A percentile compares a stretch with the other conserved stretches of the same genome.
phyloP scores from a whole-genome alignment of 1,140 invertebrate species.

The Zaprionus ghesquierei region DNA sequence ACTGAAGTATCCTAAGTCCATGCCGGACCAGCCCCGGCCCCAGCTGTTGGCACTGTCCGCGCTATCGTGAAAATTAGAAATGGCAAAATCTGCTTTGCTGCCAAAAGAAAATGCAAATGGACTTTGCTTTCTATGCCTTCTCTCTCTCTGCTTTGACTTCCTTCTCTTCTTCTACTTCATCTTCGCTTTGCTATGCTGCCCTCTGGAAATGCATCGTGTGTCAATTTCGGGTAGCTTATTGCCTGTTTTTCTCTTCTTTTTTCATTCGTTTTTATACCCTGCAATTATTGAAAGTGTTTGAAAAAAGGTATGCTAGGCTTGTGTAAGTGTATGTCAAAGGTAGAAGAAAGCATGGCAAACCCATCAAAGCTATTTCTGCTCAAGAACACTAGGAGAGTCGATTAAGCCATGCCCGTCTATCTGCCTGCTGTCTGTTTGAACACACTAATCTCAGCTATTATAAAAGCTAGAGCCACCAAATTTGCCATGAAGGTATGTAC shows the following conservation, averaged over 20 bases:
- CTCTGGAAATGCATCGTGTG: neutral
- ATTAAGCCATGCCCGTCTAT: no score
- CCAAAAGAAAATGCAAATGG: conserved; percentile 11
- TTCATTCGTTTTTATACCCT: neutral
- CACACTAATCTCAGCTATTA: no score
- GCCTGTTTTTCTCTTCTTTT: conserved; percentile 19
- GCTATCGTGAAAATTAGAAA: neutral
- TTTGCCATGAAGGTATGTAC: no score
- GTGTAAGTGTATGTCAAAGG: no score
- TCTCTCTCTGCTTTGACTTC: neutral
- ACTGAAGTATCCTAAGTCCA: neutral
- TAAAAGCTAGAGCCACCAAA: no score
- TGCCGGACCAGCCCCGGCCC: neutral
- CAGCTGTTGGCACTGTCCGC: neutral
- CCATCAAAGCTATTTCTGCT: no score
- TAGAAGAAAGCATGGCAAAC: no score
- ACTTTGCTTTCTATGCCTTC: conserved; percentile 5
- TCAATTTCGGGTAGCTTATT: conserved; percentile 16
- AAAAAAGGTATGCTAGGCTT: no score
- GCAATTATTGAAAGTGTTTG: no score
- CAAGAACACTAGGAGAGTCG: no score
- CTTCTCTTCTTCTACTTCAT: neutral
- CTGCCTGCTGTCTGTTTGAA: no score
- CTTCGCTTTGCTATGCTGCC: neutral
- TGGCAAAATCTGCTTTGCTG: neutral